Conservation (phyloP, 2,113 vertebrate species). For the Sinocyclocheilus anophthalmus region DNA sequence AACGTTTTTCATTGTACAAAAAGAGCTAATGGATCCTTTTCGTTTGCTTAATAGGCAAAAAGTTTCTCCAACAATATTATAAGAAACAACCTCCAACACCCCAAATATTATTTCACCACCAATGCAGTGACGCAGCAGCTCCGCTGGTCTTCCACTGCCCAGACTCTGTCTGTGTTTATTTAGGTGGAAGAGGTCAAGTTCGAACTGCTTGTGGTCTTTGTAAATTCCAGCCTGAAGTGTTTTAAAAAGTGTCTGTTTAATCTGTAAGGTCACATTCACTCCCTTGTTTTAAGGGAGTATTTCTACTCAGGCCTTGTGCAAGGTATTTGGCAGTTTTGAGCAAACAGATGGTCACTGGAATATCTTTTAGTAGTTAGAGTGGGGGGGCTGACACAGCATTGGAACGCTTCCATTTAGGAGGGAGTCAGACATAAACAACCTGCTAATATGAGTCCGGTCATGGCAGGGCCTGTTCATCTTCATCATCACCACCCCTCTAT, state of each 20-base stretch:
- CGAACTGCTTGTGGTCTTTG: conserved; percentile 26
- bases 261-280: conserved; percentile 22
- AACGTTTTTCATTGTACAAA: background rate
- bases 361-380: conserved; percentile 34
- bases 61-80: background rate
- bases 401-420: conserved; percentile 30
- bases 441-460: conserved; percentile 43
- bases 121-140: background rate
- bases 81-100: conserved; percentile 7
- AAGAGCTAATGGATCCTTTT: conserved; percentile 9
- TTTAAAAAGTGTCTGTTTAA: conserved; percentile 27
- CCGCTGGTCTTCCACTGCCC: background rate
- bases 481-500: background rate
- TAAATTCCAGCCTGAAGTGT: conserved; percentile 44
- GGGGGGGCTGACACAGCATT: conserved; percentile 49
- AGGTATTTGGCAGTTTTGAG: conserved; percentile 40
- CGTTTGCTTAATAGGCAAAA: background rate
- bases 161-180: conserved; percentile 30
- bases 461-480: background rate
- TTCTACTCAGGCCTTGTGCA: conserved; percentile 29
- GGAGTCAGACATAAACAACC: conserved; percentile 42
- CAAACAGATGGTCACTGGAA: conserved; percentile 55
- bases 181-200: conserved; percentile 34
- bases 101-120: conserved; percentile 9
- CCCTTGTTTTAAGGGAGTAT: conserved; percentile 17